Percentiles rank a stretch among this genome's conserved stretches.
Evolutionary conservation across 2,113 vertebrate species (phyloP).

Genomic region (Melanerpes aurifrons): DNA sequence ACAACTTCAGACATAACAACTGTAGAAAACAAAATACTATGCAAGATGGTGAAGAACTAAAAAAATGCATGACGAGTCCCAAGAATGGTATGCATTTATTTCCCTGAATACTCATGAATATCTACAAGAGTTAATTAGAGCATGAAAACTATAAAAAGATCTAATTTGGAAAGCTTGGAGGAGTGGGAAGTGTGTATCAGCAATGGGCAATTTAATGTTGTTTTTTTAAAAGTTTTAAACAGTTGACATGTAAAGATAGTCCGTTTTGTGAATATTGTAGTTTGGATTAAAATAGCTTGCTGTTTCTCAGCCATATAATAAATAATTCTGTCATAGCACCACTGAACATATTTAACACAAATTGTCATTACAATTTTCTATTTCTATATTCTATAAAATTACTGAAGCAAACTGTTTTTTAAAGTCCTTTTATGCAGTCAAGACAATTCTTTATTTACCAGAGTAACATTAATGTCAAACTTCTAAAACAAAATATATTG

Average conservation of each 20-base stretch:
- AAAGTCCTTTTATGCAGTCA: constrained; percentile 35
- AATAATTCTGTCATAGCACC: background rate
- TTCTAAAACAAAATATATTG: constrained; percentile 26
- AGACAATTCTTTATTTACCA: constrained; percentile 18
- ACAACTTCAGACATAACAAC: background rate
- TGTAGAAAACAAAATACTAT: background rate
- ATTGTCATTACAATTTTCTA: constrained; percentile 29
- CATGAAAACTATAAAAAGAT: background rate
- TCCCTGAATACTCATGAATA: background rate
- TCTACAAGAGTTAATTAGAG: background rate
- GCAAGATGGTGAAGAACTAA: background rate
- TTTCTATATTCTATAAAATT: background rate
- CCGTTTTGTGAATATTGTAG: background rate
- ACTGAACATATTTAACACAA: background rate
- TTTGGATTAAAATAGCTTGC: background rate
- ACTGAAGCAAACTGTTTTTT: constrained; percentile 38
- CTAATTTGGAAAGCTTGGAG: background rate
- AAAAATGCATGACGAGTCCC: background rate
- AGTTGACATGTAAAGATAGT: background rate
- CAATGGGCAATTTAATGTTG: background rate
- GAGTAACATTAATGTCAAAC: constrained; percentile 2
- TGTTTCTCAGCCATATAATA: background rate
- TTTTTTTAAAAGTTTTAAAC: background rate
- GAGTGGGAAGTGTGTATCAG: background rate
- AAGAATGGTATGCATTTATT: background rate